Evolutionary conservation across 1,140 invertebrate genomes (phyloP), one percentile per base, ranked within the genome.

Genomic region (Leptinotarsa lineolata): DNA sequence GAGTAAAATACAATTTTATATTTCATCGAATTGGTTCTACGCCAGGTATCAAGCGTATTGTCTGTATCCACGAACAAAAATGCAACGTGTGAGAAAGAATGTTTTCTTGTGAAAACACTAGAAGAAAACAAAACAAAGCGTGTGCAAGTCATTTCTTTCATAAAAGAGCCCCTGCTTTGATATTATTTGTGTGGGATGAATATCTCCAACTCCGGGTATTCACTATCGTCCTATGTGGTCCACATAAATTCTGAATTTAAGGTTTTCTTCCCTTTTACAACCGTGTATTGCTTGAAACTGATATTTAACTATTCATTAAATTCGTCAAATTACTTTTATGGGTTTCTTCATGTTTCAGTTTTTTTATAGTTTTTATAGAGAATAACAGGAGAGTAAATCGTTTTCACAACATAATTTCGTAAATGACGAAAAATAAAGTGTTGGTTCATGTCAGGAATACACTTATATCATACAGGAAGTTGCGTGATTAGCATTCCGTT

Each of bases 101-200:
- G 45, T 22, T 45, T 72, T 75, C 60, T 66, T 72, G 71, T 69
- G 68, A 75, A 72, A 75, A 73, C 74, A 75, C 74, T 75, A 73
- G 65, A 72, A 48, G 64, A 72, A 65, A 75, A 68, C 48, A 30
- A 59, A 45, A 66, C 39, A 60, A 65, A 65, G 72, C 59, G 68
- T 54, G 16, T 54, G 48, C 48, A 54, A 54, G 48, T 54, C 48
- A 54, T 18, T 54, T 16, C 48, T 73, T 39, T 72, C 71, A 73
- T 73, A 75, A 75, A 73, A 75, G 74, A 73, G 71, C 74, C 74
- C 74, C 74, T 75, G 71, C 74, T 73, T 75, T 70, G 74, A 72
- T 70, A 73, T 75, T 73, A 75, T 73, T 68, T 75, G 74, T 75
- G 74, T 75, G 71, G 74, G 74, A 75, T 71, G 72, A 75, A 54